phyloP scores from a whole-genome alignment of 2,888 invertebrate genomes.

The Acanthosepion lycidas region DNA sequence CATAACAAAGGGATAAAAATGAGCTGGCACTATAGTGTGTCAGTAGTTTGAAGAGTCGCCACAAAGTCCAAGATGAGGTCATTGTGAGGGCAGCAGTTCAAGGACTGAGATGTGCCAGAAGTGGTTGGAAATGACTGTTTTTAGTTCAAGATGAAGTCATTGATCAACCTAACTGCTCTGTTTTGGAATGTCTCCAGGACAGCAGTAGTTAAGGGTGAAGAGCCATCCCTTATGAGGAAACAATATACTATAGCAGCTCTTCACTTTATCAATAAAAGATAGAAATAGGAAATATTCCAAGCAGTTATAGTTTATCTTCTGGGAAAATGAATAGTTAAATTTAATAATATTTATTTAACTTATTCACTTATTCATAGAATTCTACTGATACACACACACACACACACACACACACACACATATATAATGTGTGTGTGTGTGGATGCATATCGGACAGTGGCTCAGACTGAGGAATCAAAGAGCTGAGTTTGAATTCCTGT shows the following conservation, averaged over 20 bases:
- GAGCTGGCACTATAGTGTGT: conserved; percentile 8
- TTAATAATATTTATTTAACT: background rate
- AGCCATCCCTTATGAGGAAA: conserved; percentile 33
- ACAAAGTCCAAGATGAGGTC: conserved; percentile 10
- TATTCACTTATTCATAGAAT: background rate
- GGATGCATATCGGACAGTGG: no score
- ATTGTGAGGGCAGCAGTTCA: conserved; percentile 2
- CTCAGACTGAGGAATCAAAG: no score
- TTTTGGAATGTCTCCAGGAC: conserved; percentile 33
- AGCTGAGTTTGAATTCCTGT: no score
- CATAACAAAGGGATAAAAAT: background rate
- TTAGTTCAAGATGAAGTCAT: conserved; percentile 6
- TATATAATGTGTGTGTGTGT: no score
- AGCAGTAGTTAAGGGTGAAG: conserved; percentile 11
- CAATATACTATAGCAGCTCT: background rate
- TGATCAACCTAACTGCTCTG: background rate
- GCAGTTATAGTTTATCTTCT: background rate
- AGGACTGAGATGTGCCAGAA: conserved; percentile 22
- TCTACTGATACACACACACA: background rate
- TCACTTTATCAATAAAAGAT: conserved; percentile 23
- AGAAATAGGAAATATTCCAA: background rate
- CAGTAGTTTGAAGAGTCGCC: conserved; percentile 33
- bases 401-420: no score
- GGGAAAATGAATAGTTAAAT: background rate
- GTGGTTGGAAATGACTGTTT: conserved; percentile 8